Percentiles rank a stretch among this genome's conserved stretches.
These are phyloP conservation scores for Drosophila neotestacea DNA, from an alignment of 2,888 invertebrate species.

Conservation along the genomic window DNA sequence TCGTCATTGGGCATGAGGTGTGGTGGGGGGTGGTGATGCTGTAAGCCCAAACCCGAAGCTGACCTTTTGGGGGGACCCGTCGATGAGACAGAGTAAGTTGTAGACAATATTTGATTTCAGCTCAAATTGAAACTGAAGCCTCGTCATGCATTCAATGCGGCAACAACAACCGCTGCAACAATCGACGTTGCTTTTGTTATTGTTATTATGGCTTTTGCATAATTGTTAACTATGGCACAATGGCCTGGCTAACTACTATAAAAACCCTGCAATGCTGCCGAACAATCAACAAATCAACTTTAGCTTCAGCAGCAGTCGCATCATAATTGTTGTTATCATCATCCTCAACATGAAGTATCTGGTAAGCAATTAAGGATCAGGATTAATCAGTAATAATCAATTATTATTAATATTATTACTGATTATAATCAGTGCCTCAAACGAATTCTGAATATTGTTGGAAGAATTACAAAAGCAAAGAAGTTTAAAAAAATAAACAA, in stretches of 20 bases:
- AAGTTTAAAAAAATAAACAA: too few species aligned
- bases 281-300: conserved; percentile 57
- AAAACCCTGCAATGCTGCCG: conserved; percentile 48
- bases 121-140: conserved; percentile 18
- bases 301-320: conserved; percentile 31
- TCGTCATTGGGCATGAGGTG: background rate
- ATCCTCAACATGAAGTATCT: conserved; percentile 66
- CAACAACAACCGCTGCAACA: conserved; percentile 50
- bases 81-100: conserved; percentile 7
- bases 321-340: background rate
- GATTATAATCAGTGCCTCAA: too few species aligned
- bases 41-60: conserved; percentile 9
- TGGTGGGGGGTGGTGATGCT: too few species aligned
- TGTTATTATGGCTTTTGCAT: conserved; percentile 56
- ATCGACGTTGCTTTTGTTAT: conserved; percentile 29
- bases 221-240: conserved; percentile 76
- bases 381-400: too few species aligned
- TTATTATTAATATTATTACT: too few species aligned
- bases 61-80: conserved; percentile 62
- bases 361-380: conserved; percentile 50
- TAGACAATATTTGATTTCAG: conserved; percentile 64
- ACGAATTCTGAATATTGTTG: too few species aligned
- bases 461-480: too few species aligned
- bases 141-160: conserved; percentile 43
- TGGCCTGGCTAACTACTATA: conserved; percentile 54